Percentiles rank a stretch among this genome's conserved stretches.
phyloP scores from a whole-genome alignment of 2,113 vertebrate genomes.

The Gadus macrocephalus region DNA sequence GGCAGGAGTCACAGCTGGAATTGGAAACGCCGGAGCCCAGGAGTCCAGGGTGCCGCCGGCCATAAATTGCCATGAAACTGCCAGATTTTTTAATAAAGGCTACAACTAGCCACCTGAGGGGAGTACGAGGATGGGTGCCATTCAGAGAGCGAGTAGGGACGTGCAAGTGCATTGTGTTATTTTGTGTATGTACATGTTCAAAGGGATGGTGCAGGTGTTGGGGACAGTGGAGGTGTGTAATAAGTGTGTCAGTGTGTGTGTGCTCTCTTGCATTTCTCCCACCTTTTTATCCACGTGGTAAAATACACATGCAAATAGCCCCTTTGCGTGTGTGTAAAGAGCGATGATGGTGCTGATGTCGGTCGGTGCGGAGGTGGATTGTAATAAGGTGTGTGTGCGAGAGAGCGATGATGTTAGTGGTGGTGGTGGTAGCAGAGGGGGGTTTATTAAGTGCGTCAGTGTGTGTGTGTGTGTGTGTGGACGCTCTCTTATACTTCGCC shows the following conservation, averaged over 20 bases:
- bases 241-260: not conserved
- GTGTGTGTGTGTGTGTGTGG: not conserved
- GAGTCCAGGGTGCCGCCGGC: constrained; percentile 25
- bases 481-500: no score
- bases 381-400: no score
- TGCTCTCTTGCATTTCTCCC: no score
- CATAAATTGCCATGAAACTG: constrained; percentile 59
- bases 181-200: constrained; percentile 1
- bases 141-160: constrained; percentile 10
- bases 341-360: no score
- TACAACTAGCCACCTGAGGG: constrained; percentile 57
- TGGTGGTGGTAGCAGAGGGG: no score
- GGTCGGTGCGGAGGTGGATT: no score
- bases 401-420: no score
- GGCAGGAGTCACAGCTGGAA: constrained; percentile 33
- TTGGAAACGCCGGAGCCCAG: constrained; percentile 27
- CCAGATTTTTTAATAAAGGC: constrained; percentile 62
- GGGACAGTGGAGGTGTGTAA: not conserved
- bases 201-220: no score
- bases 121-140: constrained; percentile 35
- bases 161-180: not conserved
- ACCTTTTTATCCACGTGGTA: no score
- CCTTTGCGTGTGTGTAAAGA: no score
- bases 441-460: constrained; percentile 4
- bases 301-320: not conserved